Evolutionary conservation across 2,113 vertebrate species (phyloP).

Genomic region (Phainopepla nitens): DNA sequence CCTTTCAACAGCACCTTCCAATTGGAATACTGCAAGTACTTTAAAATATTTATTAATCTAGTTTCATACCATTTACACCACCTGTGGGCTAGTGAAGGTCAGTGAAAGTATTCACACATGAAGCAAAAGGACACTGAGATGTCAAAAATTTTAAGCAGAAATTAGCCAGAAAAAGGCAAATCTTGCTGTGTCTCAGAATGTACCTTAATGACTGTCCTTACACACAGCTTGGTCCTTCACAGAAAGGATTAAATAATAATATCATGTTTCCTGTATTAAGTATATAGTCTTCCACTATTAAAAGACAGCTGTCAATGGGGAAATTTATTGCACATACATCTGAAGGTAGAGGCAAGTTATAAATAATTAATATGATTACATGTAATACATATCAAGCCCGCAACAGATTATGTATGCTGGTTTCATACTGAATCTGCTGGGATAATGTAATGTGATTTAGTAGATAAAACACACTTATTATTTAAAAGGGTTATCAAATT

Average conservation of each 20-base stretch:
- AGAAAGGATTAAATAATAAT: background rate
- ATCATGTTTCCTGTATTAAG: background rate
- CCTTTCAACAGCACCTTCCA: background rate
- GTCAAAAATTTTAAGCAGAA: background rate
- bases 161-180: background rate
- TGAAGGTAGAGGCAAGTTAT: constrained; percentile 1
- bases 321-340: constrained; percentile 9
- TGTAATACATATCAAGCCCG: background rate
- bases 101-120: background rate
- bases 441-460: constrained; percentile 49
- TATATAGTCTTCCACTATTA: background rate
- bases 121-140: background rate
- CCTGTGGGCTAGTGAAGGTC: background rate
- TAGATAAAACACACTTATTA: constrained; percentile 44
- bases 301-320: too few relatives aligned
- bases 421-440: constrained; percentile 7
- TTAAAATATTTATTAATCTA: background rate
- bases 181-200: background rate
- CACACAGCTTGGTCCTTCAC: background rate
- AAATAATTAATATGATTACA: constrained; percentile 58
- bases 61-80: background rate
- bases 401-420: constrained; percentile 38
- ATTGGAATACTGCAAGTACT: background rate
- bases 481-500: constrained; percentile 55
- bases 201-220: background rate